Evolutionary conservation across 2,113 vertebrate genomes (phyloP).

Genomic region (Phainopepla nitens): DNA sequence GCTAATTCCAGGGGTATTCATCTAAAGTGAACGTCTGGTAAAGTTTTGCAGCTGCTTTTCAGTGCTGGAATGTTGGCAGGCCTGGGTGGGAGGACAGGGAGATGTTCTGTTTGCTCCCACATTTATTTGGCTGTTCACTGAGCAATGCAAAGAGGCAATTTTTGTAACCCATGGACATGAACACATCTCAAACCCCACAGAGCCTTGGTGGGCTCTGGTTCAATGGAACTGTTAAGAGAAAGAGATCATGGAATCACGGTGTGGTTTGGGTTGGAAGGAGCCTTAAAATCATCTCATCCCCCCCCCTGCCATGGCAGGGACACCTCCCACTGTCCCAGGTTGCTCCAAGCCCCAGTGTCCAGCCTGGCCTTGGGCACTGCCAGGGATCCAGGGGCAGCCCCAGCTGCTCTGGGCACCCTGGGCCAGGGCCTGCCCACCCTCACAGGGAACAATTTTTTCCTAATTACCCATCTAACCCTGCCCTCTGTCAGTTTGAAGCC

Average conservation of each 20-base stretch:
- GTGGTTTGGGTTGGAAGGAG: background rate
- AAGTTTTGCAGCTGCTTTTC: background rate
- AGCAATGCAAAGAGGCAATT: background rate
- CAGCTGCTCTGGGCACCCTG: background rate
- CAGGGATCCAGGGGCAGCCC: background rate
- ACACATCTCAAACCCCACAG: background rate
- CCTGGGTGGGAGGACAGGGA: background rate
- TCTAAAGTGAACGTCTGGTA: background rate
- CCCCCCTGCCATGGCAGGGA: background rate
- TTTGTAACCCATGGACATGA: background rate
- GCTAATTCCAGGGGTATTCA: background rate
- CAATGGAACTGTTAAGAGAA: background rate
- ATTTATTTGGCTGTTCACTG: background rate
- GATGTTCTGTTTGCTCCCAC: background rate
- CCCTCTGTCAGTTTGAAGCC: accelerated
- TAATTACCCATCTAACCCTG: accelerated
- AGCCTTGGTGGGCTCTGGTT: background rate
- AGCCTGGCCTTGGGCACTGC: background rate
- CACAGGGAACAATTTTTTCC: accelerated
- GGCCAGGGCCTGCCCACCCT: background rate
- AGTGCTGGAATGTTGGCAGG: background rate
- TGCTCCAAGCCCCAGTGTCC: background rate
- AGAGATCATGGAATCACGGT: background rate
- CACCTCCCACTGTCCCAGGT: background rate
- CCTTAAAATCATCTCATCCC: accelerated